Evolutionary conservation across 1,140 invertebrate species (phyloP).

Genomic region (Diachasma alloeum): DNA sequence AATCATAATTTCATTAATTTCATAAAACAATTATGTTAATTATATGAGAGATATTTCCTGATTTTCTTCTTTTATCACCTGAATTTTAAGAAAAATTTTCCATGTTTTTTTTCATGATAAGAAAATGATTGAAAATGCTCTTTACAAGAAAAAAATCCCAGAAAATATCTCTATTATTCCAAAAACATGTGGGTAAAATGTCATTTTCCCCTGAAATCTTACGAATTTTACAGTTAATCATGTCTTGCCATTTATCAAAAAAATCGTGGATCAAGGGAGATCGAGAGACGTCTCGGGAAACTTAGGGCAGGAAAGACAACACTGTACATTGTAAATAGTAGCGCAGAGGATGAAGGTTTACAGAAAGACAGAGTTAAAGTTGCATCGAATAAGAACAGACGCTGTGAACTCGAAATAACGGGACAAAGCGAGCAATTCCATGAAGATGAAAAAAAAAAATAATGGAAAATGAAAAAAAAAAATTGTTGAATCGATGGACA

Average conservation of each 20-base stretch:
- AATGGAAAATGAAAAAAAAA: constrained; percentile 2
- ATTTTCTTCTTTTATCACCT: too few relatives aligned
- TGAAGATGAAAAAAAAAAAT: neutral
- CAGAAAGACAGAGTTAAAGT: constrained; percentile 42
- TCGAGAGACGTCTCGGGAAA: constrained; percentile 39
- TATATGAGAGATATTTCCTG: too few relatives aligned
- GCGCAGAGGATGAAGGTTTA: constrained; percentile 44
- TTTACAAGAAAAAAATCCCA: too few relatives aligned
- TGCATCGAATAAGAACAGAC: constrained; percentile 33
- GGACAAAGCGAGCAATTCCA: constrained; percentile 10
- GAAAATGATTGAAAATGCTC: too few relatives aligned
- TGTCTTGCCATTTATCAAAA: neutral
- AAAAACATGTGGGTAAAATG: too few relatives aligned
- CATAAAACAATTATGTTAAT: too few relatives aligned
- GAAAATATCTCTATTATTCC: too few relatives aligned
- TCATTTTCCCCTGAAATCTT: too few relatives aligned
- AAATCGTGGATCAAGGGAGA: constrained; percentile 28
- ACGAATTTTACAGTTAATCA: neutral
- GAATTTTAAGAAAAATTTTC: too few relatives aligned
- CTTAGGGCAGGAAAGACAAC: constrained; percentile 57
- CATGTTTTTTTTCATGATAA: too few relatives aligned
- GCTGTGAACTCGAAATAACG: constrained; percentile 25
- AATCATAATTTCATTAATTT: too few relatives aligned
- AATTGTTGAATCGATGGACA: neutral
- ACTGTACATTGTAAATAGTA: constrained; percentile 66